phyloP scores from a whole-genome alignment of 2,888 invertebrate genomes.

The Lissonota sp. region DNA sequence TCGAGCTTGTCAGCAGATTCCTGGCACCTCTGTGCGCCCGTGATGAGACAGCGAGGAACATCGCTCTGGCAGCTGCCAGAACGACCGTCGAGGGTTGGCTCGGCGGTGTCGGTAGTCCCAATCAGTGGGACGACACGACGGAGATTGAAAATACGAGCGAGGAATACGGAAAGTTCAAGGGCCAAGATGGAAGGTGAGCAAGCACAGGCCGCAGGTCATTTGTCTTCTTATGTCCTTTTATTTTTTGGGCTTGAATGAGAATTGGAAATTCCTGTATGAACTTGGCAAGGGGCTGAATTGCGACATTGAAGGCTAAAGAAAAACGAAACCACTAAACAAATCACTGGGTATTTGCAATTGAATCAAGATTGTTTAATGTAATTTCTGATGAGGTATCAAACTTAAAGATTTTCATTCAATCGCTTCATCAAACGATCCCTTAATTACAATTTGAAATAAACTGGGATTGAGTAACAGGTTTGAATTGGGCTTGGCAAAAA shows the following conservation, averaged over 20 bases:
- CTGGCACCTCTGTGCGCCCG: constrained; percentile 85
- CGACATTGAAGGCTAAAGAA: too few species aligned
- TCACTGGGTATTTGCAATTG: too few species aligned
- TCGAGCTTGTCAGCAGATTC: constrained; percentile 85
- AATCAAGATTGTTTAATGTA: too few species aligned
- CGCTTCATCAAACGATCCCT: too few species aligned
- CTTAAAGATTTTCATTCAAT: too few species aligned
- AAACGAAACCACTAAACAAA: too few species aligned
- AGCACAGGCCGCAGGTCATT: not conserved
- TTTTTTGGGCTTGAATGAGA: not conserved
- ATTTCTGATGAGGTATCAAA: too few species aligned
- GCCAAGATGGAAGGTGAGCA: constrained; percentile 77
- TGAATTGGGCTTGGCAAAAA: too few species aligned
- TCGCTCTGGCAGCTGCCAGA: constrained; percentile 85
- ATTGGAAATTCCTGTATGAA: not conserved
- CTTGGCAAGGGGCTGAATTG: not conserved
- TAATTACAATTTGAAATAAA: too few species aligned
- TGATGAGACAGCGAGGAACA: constrained; percentile 84
- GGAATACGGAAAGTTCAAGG: constrained; percentile 72
- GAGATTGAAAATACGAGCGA: constrained; percentile 75
- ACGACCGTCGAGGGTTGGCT: constrained; percentile 85
- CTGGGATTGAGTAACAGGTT: too few species aligned
- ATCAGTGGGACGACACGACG: constrained; percentile 80
- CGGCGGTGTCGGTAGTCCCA: constrained; percentile 85
- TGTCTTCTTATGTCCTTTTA: not conserved